phyloP scores from a whole-genome alignment of 2,797 vertebrate species.

The Periparus ater region DNA sequence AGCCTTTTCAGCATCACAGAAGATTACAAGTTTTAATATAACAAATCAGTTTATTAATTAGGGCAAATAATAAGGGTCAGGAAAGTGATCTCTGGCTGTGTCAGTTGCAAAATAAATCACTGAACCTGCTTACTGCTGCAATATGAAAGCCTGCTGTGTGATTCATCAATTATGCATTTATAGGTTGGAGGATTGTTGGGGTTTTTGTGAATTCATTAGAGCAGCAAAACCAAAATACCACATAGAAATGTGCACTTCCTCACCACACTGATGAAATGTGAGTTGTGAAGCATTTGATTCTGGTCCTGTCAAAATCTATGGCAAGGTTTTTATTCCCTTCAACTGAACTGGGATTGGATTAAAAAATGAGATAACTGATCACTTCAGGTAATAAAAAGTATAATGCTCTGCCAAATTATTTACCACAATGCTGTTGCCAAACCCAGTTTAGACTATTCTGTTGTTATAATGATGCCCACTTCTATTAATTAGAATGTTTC shows the following conservation, averaged over 20 bases:
- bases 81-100: not conserved
- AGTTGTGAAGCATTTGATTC: not conserved
- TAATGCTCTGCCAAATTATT: not conserved
- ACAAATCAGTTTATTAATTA: not conserved
- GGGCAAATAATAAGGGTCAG: not conserved
- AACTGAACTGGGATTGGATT: not conserved
- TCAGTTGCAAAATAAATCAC: not conserved
- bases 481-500: not conserved
- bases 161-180: not conserved
- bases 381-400: not conserved
- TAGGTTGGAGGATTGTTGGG: accelerated
- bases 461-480: not conserved
- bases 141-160: not conserved
- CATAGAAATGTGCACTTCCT: not conserved
- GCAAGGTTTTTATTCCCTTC: not conserved
- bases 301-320: not conserved
- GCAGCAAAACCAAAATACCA: not conserved
- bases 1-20: not conserved
- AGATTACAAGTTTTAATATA: not conserved
- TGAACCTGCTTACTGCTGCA: not conserved
- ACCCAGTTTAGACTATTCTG: not conserved
- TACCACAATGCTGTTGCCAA: not conserved
- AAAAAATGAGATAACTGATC: not conserved
- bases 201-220: not conserved
- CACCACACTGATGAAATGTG: not conserved